These are phyloP conservation scores for Sterrhoptilus dennistouni DNA, from an alignment of 2,113 vertebrate species.

Conservation along the genomic window DNA sequence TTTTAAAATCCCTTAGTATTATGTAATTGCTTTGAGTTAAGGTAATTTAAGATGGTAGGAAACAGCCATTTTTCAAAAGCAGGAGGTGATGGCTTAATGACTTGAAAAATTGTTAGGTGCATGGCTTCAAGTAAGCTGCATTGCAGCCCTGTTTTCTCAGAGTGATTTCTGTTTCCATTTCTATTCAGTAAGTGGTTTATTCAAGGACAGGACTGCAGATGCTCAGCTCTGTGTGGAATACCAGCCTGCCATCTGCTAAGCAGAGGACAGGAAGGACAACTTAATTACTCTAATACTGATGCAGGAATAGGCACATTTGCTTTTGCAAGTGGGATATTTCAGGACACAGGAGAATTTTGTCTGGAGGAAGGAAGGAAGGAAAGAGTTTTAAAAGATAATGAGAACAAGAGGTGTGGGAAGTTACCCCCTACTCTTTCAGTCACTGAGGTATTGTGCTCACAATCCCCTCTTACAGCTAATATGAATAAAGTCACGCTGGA, in stretches of 20 bases:
- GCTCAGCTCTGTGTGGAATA: constrained; percentile 39
- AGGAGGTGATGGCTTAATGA: background rate
- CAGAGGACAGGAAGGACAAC: constrained; percentile 46
- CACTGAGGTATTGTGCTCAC: constrained; percentile 30
- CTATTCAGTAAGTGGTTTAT: constrained; percentile 37
- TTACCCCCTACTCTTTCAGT: constrained; percentile 9
- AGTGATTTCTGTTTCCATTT: background rate
- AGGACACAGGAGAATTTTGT: constrained; percentile 35
- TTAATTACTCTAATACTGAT: constrained; percentile 51
- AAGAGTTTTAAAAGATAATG: constrained; percentile 42
- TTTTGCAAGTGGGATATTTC: constrained; percentile 41
- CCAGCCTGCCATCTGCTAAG: constrained; percentile 58
- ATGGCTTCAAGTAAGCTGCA: background rate
- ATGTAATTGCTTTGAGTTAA: background rate
- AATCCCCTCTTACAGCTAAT: constrained; percentile 19
- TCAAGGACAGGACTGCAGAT: constrained; percentile 52
- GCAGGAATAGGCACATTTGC: constrained; percentile 45
- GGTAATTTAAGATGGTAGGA: background rate
- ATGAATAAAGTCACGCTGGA: constrained; percentile 26
- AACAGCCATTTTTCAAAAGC: background rate
- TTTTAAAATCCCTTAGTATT: background rate
- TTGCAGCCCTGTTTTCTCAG: background rate
- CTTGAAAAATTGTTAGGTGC: background rate
- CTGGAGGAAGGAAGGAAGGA: constrained; percentile 32
- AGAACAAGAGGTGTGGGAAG: constrained; percentile 25